Evolutionary conservation across 2,888 invertebrate genomes (phyloP), one percentile per base, ranked within the genome.

Genomic region (Stenurella melanura): DNA sequence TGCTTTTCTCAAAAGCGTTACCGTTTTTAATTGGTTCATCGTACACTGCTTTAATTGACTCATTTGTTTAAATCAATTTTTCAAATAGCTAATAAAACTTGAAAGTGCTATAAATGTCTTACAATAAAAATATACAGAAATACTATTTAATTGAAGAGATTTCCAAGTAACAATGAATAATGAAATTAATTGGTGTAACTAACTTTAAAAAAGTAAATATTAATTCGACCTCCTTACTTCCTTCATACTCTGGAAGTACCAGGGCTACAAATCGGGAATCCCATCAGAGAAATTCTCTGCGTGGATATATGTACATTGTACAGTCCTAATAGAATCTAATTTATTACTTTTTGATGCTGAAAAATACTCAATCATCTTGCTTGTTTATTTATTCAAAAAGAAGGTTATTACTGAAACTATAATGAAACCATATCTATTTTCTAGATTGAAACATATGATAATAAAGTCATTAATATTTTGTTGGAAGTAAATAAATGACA

Each of bases 211-310:
- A 50, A 50, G 30, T 63, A 63, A 63, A 63, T 63, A 30, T 63
- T 63, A 63, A 63, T 63, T 34, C 18, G 30, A 63, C 61, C 61
- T 63, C 30, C 18, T 63, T 63, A n/a, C 17, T 34, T 30, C 17
- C 15, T n/a, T n/a, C n/a, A 18, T 34, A 17, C 10, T 63, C 7
- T 30, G 61, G 61, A 63, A 63, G 6, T 17, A 34, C 50, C 50
- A 50, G 50, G n/a, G 50, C 15, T n/a, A 50, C 50, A 50, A 50
- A 50, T 50, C 1, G 50, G 50, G 50, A 50, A n/a, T 50, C 15
- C 50, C 50, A n/a, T n/a, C 50, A 50, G n/a, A 2, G 15, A 50
- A 50, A 15, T n/a, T 17, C 12, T 1, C 50, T 15, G 50, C 50
- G n/a, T 6, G 50, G 15, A 15, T 50, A 6, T 34, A 34, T 34